Conservation (phyloP, 2,888 invertebrate species). For the Glaucopsyche alexis region DNA sequence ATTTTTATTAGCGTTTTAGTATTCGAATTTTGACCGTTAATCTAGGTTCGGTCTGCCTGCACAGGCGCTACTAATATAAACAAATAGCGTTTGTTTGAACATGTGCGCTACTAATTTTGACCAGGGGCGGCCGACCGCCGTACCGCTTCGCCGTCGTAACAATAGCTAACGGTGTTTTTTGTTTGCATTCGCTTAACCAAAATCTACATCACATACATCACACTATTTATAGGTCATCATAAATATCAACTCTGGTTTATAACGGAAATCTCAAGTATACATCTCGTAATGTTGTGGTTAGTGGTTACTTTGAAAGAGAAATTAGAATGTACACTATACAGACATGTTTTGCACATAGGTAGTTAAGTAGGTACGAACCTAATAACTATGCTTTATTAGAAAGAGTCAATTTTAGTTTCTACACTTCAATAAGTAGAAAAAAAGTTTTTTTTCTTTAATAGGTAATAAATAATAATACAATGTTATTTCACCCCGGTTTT, state of each 20-base stretch:
- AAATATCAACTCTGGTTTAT: constrained; percentile 1
- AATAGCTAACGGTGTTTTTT: constrained; percentile 73
- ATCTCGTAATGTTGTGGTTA: constrained; percentile 5
- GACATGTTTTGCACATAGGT: too few species aligned
- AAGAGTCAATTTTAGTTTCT: too few species aligned
- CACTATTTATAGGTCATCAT: constrained; percentile 23
- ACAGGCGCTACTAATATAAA: constrained; percentile 58
- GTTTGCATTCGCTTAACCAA: constrained; percentile 60
- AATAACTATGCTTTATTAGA: too few species aligned
- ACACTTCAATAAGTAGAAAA: too few species aligned
- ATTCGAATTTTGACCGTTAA: constrained; percentile 11
- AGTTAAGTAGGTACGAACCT: too few species aligned
- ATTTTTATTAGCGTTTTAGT: too few species aligned
- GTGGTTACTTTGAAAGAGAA: neutral
- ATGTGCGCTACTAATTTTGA: constrained; percentile 78
- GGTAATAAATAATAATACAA: too few species aligned
- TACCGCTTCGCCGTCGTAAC: constrained; percentile 49
- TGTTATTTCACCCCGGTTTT: too few species aligned
- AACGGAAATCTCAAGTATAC: constrained; percentile 15
- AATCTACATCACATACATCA: constrained; percentile 49
- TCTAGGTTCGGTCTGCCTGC: constrained; percentile 44
- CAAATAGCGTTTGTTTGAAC: constrained; percentile 74
- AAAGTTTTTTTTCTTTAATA: too few species aligned
- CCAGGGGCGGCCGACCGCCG: constrained; percentile 57
- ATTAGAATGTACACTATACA: neutral